These are phyloP conservation scores for Falco rusticolus DNA, from an alignment of 2,797 vertebrate genomes.

Conservation along the genomic window DNA sequence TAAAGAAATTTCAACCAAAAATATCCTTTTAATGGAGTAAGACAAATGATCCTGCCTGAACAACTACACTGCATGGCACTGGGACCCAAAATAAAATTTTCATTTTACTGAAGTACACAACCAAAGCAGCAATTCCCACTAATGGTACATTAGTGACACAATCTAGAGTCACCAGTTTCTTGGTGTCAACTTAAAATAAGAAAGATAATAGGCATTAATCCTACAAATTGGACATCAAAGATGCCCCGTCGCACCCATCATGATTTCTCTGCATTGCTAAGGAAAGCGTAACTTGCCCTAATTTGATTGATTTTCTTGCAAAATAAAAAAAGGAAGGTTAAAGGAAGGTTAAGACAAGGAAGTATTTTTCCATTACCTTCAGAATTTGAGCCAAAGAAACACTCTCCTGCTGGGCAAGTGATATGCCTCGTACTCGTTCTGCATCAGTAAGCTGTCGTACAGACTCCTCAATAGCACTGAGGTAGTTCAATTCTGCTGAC, in stretches of 20 bases:
- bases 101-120: background rate
- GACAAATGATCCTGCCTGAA: background rate
- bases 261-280: background rate
- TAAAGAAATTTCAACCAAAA: background rate
- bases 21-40: background rate
- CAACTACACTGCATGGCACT: background rate
- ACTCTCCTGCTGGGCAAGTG: constrained; percentile 93
- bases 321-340: background rate
- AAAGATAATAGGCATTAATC: background rate
- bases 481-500: constrained; percentile 88
- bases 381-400: constrained; percentile 92
- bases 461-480: constrained; percentile 93
- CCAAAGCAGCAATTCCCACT: background rate
- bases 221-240: background rate
- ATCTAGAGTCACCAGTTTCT: background rate
- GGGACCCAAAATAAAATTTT: background rate
- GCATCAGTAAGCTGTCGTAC: constrained; percentile 90
- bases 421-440: constrained; percentile 88
- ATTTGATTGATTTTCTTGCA: background rate
- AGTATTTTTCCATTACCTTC: constrained; percentile 81
- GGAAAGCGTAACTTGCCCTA: background rate
- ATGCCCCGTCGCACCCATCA: background rate
- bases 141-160: background rate
- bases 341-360: background rate
- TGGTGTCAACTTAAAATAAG: background rate